Evolutionary conservation across 2,797 vertebrate genomes (phyloP), one percentile per base, ranked within the genome.

Genomic region (Phyllotis vaccarum): DNA sequence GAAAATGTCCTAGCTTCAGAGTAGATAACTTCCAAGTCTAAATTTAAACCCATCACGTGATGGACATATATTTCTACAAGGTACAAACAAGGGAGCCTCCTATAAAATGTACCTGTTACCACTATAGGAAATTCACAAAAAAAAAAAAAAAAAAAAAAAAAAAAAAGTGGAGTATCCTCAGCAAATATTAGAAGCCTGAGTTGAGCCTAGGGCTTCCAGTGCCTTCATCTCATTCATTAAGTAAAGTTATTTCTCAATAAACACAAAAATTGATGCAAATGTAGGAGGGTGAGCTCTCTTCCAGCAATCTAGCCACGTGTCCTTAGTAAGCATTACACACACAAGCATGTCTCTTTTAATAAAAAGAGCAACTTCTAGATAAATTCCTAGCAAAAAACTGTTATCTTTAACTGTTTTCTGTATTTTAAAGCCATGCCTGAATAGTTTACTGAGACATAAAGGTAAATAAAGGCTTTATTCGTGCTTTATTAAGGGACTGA

Each of bases 401-500:
- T 83, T 86, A 89, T 92, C 95, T 97, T 94, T 68, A 12, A 58
- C 40, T n/a, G n/a, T n/a, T 92, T 89, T 95, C 64, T 92, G 49
- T 95, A 64, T 95, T 96, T 90, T 95, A 95, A 95, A 94, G 37
- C 56, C 90, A 96, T 89, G 86, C 60, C 70, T 94, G 70, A 94
- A 86, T 87, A 64, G 93, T 93, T 97, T 90, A 89, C 90, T 79
- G 86, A 97, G 68, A 81, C 92, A 95, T 82, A 92, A 96, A 96
- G 96, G 88, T 92, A 89, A 90, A 93, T 96, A 96, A 97, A 91
- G 66, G 19, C 29, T 97, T 97, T 96, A 97, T 96, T 96, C 92
- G 88, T 95, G 54, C 94, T 97, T 97, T 96, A 94, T 96, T 97
- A 97, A 94, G 78, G 86, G 49, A 93, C 40, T 91, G 68, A 24